A percentile compares a stretch with the other conserved stretches of the same genome.
phyloP scores from a whole-genome alignment of 2,888 invertebrate species.

The Ormyrus thymus region DNA sequence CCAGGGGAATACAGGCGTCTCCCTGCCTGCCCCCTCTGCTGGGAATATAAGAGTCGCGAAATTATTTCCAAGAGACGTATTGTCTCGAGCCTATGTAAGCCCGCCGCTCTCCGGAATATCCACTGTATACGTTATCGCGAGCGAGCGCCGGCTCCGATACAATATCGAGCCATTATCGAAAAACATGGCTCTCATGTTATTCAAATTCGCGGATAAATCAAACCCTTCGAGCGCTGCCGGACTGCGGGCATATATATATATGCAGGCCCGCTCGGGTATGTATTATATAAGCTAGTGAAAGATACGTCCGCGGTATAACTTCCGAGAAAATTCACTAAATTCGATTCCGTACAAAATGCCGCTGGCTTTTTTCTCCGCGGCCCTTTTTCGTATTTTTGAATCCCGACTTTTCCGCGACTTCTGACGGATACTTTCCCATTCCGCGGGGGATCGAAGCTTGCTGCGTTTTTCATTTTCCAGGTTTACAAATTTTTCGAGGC shows the following conservation, averaged over 20 bases:
- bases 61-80: conserved; percentile 55
- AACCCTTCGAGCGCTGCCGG: conserved; percentile 49
- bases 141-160: conserved; percentile 17
- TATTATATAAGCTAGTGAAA: neutral
- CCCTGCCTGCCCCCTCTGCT: neutral
- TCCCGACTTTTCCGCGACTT: too few relatives aligned
- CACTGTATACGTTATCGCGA: neutral
- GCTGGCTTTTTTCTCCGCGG: neutral
- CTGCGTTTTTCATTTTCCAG: too few relatives aligned
- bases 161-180: conserved; percentile 63
- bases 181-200: conserved; percentile 67
- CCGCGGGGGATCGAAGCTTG: too few relatives aligned
- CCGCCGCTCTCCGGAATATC: too few relatives aligned
- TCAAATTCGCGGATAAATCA: conserved; percentile 69
- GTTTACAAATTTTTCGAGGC: too few relatives aligned
- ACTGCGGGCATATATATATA: neutral
- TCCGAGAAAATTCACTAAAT: conserved; percentile 36
- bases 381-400: neutral
- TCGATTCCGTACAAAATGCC: conserved; percentile 31
- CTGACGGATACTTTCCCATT: too few relatives aligned
- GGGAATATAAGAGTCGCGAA: conserved; percentile 43
- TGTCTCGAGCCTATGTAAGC: conserved; percentile 18
- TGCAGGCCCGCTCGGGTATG: neutral
- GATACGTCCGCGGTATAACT: conserved; percentile 34
- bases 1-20: neutral